Conservation (phyloP, 1,140 invertebrate genomes). For the Lepidurus apus region DNA sequence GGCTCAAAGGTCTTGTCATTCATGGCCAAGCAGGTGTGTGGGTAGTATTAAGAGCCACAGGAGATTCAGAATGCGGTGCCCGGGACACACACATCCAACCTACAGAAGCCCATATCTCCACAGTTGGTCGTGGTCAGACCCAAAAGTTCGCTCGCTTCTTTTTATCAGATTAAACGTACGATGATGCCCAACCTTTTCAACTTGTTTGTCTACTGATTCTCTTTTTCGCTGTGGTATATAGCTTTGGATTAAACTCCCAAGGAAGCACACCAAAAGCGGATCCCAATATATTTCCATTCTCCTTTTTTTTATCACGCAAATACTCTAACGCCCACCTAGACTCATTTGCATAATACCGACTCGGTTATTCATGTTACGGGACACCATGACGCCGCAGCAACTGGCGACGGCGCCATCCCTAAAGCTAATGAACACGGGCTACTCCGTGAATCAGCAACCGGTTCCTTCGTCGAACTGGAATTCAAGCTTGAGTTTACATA, state of each 20-base stretch:
- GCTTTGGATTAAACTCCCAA: background rate
- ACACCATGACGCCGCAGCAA: constrained; percentile 20
- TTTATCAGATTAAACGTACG: background rate
- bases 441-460: constrained; percentile 3
- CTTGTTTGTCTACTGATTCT: background rate
- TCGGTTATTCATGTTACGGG: constrained; percentile 14
- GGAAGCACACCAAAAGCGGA: background rate
- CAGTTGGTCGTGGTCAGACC: background rate
- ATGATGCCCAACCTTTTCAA: background rate
- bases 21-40: constrained; percentile 14
- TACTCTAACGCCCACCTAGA: constrained; percentile 5
- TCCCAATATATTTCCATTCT: background rate
- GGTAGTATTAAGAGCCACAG: background rate
- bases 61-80: background rate
- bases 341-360: constrained; percentile 1
- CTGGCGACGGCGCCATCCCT: constrained; percentile 20
- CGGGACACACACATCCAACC: background rate
- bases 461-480: background rate
- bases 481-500: background rate
- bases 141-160: background rate
- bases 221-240: background rate
- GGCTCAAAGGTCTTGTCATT: constrained; percentile 10
- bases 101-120: constrained; percentile 4
- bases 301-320: background rate
- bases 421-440: constrained; percentile 13